Base-by-base conservation (phyloP, 2,797 vertebrate species). In the Oreonectes daqikongensis region DNA sequence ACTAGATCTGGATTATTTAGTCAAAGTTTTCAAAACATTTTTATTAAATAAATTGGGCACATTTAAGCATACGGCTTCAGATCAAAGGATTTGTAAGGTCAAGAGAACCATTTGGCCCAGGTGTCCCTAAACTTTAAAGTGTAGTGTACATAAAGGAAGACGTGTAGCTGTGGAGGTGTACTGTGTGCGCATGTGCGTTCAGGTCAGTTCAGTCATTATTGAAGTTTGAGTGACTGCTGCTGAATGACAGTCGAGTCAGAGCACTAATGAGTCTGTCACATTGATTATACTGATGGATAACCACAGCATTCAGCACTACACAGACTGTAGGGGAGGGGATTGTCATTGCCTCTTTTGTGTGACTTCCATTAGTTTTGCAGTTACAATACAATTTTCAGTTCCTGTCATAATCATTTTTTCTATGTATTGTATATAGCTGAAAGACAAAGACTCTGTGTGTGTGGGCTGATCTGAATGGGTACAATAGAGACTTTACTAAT, bases 221-320 rank as follows among this genome's bases (percentile, higher is more conserved):
- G 35, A n/a, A 55, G 48, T 69, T 64, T 5, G 74, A 76, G 28
- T 77, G 65, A 77, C 53, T 69, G 65, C 53, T 77, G 65, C 55
- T 77, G 74, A 77, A 77, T 69, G 65, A 77, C 69, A 38, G 74
- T 69, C 55, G 53, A 76, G 15, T 35, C 53, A n/a, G 42, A 61
- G 74, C 35, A 64, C 72, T 75, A 79, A 80, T 80, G 78, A 75
- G 78, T 38, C 78, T 70, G 78, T 80, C 72, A 69, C 72, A 74
- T 69, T 57, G 72, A 80, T 80, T 80, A 74, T 38, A 70, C 57
- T 70, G 78, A 80, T 80, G 78, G 72, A 65, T 80, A 64, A 70
- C 26, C 66, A 79, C 24, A 73, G 48, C 24, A 50, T 22, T 46
- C 71, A 10, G 46, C 42, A 44, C 52, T 20, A 35, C 42, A 50